Evolutionary conservation across 1,140 invertebrate genomes (phyloP).

Genomic region (Augochlora pura): DNA sequence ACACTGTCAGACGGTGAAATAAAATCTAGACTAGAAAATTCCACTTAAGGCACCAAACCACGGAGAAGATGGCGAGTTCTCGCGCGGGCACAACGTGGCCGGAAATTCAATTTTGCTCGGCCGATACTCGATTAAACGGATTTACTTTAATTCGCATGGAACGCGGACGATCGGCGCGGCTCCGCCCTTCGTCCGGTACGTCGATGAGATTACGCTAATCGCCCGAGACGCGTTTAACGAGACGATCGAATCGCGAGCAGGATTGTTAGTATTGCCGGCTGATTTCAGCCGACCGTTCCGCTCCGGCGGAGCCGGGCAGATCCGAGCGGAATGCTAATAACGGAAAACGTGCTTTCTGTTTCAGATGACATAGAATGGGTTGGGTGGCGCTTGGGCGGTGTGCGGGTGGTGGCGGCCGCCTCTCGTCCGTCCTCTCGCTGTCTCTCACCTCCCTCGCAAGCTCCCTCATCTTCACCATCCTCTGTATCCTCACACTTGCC

Average conservation of each 20-base stretch:
- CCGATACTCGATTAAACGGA: conserved; percentile 2
- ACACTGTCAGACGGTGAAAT: too few relatives aligned
- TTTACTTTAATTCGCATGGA: background rate
- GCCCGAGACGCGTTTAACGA: too few relatives aligned
- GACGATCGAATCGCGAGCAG: background rate
- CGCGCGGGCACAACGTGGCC: too few relatives aligned
- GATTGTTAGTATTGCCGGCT: too few relatives aligned
- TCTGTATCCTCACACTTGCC: conserved; percentile 75
- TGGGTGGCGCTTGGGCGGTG: conserved; percentile 79
- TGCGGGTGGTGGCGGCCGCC: conserved; percentile 78
- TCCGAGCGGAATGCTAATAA: conserved; percentile 5
- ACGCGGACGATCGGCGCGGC: background rate
- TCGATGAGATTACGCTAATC: too few relatives aligned
- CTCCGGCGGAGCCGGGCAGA: background rate
- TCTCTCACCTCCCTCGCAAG: conserved; percentile 78
- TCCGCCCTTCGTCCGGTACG: too few relatives aligned
- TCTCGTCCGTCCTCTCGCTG: conserved; percentile 79
- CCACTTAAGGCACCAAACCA: too few relatives aligned
- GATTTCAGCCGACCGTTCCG: too few relatives aligned
- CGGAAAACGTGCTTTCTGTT: conserved; percentile 68
- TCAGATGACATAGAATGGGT: conserved; percentile 81
- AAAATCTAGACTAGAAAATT: too few relatives aligned
- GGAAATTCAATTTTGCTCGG: background rate
- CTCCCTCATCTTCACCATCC: conserved; percentile 73
- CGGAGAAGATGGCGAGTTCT: too few relatives aligned